Evolutionary conservation across 2,113 vertebrate species (phyloP), one percentile per base, ranked within the genome.

Genomic region (Nycticorax nycticorax): DNA sequence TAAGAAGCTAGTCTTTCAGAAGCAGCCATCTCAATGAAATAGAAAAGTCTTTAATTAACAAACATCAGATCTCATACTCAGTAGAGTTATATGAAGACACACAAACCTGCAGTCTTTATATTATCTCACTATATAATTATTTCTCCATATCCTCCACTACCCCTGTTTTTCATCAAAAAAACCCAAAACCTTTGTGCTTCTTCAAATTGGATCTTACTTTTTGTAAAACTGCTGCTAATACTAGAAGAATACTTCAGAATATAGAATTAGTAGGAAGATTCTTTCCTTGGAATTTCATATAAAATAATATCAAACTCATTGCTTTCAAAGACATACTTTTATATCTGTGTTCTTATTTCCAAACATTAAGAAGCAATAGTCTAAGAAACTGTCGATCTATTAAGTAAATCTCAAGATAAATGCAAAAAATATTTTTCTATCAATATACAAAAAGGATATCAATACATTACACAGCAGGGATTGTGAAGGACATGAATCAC

Each of bases 1-100:
- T 96, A 94, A 97, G 86, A 89, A 95, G 69, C 22, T 72, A 73
- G 89, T 79, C 32, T 75, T 96, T 85, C 81, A 76, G 80, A 92
- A 95, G 33, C 74, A 92, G 74, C 60, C 77, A 94, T 92, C 77
- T 94, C 94, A 53, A 79, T 57, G 80, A 97, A 97, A 92, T 82
- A 85, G 24, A 67, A 82, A 92, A 94, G 57, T 53, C 92, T 95
- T 85, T 93, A 96, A 95, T 95, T 96, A 96, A 66, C 86, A 95
- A 96, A 96, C 91, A 94, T 79, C 2, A 57, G 27, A 62, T 89
- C 85, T 88, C 48, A 60, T 95, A 69, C 15, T 75, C 53, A 41
- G 27, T 72, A 86, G 21, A 69, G 47, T 75, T 89, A 62, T 76
- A 79, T 66, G 66, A 92, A 95, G 86, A 88, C 50, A 87, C 53